phyloP scores from a whole-genome alignment of 2,113 vertebrate species.

The Corythoichthys haematopterus region DNA sequence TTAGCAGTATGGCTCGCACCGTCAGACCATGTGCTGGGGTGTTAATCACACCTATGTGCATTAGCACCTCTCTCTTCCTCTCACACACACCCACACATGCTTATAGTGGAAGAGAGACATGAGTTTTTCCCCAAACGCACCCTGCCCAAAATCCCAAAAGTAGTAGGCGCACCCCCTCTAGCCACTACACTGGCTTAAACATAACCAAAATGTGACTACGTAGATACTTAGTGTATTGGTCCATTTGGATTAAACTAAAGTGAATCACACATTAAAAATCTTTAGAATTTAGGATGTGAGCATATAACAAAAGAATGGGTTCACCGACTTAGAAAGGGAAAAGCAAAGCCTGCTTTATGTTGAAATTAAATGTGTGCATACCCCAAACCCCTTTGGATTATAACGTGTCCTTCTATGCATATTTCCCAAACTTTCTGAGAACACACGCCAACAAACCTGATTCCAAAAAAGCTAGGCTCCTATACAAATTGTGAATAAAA shows the following conservation, averaged over 20 bases:
- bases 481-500: no score
- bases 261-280: background rate
- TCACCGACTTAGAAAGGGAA: background rate
- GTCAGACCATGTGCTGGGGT: conserved; percentile 52
- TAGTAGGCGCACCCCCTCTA: background rate
- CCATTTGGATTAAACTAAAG: background rate
- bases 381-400: background rate
- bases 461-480: background rate
- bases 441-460: no score
- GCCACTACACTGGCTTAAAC: background rate
- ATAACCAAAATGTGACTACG: background rate
- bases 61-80: conserved; percentile 42
- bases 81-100: background rate
- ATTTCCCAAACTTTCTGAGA: background rate
- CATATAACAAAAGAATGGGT: background rate
- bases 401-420: background rate
- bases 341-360: background rate
- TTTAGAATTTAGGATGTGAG: no score
- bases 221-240: background rate
- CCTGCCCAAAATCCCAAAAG: background rate
- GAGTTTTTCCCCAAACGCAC: conserved; percentile 46
- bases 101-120: conserved; percentile 15
- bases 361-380: background rate
- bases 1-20: conserved; percentile 45
- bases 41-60: conserved; percentile 67